Base-by-base conservation (phyloP, 2,888 invertebrate genomes). In the Synanthedon vespiformis region DNA sequence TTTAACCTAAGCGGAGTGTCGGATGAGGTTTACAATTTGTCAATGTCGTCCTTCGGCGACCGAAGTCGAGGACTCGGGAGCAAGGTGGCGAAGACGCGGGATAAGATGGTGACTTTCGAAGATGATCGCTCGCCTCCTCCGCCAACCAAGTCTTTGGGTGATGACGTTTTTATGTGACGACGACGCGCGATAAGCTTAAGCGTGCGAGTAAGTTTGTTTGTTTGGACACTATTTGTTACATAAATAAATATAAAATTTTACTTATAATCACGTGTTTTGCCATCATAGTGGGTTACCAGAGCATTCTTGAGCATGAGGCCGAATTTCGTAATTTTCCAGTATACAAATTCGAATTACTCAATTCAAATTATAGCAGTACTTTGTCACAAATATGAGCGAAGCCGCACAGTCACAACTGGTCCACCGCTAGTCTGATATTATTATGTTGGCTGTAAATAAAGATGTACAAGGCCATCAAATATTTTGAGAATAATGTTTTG, bases 81-180 rank as follows among this genome's bases (percentile, higher is more conserved):
- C 56, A 70, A 80, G 62, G 55, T 61, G 58, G 58, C 77, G 18
- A 88, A 90, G 58, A 89, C 89, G 54, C 87, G 92, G 51, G 93
- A 93, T 72, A 93, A 93, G 74, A 92, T 93, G 91, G 94, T 94
- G 44, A 94, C 94, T 4, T 94, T 94, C 66, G 93, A 94, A 70
- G 94, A 94, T 72, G 93, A 50, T n/a, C 50, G 50, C n/a, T n/a
- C 44, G 6, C 13, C 94, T 77, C 82, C 65, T 76, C 77, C 57
- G 71, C 80, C 78, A 59, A 80, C 78, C 60, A 74, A 79, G 51
- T 76, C 82, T 40, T 80, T 88, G 55, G 82, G 90, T 50, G 91
- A 91, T 55, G 94, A 94, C 74, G 92, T 94, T 64, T 94, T 94
- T 74, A 94, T 94, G 94, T 94, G 93, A 94, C 92, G 58, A 53